These are phyloP conservation scores for Megaceryle torquata DNA, from an alignment of 2,113 vertebrate species.

Conservation along the genomic window DNA sequence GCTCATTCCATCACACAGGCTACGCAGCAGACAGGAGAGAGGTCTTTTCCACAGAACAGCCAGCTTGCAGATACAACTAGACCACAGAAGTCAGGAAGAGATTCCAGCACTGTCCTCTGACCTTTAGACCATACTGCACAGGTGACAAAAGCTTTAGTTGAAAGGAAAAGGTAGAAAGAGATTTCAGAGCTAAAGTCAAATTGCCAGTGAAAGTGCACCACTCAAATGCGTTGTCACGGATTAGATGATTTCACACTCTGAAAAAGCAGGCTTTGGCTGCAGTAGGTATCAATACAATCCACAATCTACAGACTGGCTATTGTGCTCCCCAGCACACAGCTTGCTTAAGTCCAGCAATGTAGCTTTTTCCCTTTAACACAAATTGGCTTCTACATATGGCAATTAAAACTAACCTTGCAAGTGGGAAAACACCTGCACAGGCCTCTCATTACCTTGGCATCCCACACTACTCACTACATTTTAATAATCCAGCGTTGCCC, in stretches of 20 bases:
- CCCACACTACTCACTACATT: neutral
- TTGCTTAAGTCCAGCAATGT: neutral
- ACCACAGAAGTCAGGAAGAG: neutral
- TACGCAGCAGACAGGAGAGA: neutral
- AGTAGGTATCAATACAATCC: neutral
- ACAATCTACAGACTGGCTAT: neutral
- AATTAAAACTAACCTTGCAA: conserved; percentile 62
- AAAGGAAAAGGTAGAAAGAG: neutral
- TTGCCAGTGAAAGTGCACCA: neutral
- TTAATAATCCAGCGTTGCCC: conserved; percentile 42
- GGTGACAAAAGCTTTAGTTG: neutral
- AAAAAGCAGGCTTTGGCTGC: neutral
- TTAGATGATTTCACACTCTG: neutral
- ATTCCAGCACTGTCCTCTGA: neutral
- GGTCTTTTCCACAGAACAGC: neutral
- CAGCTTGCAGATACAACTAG: neutral
- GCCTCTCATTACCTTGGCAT: conserved; percentile 29
- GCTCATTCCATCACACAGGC: neutral
- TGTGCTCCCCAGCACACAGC: neutral
- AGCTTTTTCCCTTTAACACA: conserved; percentile 26
- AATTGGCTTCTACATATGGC: conserved; percentile 26
- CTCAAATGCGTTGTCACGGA: neutral
- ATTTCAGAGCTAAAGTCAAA: neutral
- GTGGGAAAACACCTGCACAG: conserved; percentile 42
- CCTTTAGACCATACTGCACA: neutral